Evolutionary conservation across 2,797 vertebrate genomes (phyloP).

Genomic region (Chelidonichthys spinosus): DNA sequence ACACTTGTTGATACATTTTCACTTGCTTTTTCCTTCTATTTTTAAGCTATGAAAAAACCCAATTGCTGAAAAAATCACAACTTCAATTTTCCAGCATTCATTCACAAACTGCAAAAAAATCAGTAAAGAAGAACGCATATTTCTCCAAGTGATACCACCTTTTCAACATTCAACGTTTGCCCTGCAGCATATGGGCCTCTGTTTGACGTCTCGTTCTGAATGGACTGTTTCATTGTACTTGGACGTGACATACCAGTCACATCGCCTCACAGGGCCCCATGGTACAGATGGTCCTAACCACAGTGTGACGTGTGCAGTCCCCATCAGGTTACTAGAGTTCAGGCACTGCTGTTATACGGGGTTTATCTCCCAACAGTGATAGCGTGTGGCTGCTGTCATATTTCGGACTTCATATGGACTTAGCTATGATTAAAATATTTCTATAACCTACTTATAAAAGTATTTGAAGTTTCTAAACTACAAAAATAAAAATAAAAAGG

Average conservation of each 20-base stretch:
- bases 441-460: background rate
- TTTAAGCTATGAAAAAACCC: background rate
- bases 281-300: slow-evolving; percentile 51
- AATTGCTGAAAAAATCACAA: background rate
- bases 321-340: slow-evolving; percentile 70
- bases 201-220: slow-evolving; percentile 26
- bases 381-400: slow-evolving; percentile 8
- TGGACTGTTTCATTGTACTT: slow-evolving; percentile 39
- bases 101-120: background rate
- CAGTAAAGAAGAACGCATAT: background rate
- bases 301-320: slow-evolving; percentile 39
- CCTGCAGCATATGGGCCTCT: slow-evolving; percentile 21
- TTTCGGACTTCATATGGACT: background rate
- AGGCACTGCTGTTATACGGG: slow-evolving; percentile 16
- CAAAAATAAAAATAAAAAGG: background rate
- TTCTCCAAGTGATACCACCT: background rate
- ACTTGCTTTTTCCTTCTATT: background rate
- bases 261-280: slow-evolving; percentile 58
- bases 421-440: background rate
- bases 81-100: background rate
- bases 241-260: slow-evolving; percentile 27
- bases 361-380: background rate
- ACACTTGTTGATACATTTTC: background rate
- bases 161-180: background rate
- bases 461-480: background rate